Conservation (phyloP, 1,140 invertebrate genomes). For the Drosophila ananassae region DNA sequence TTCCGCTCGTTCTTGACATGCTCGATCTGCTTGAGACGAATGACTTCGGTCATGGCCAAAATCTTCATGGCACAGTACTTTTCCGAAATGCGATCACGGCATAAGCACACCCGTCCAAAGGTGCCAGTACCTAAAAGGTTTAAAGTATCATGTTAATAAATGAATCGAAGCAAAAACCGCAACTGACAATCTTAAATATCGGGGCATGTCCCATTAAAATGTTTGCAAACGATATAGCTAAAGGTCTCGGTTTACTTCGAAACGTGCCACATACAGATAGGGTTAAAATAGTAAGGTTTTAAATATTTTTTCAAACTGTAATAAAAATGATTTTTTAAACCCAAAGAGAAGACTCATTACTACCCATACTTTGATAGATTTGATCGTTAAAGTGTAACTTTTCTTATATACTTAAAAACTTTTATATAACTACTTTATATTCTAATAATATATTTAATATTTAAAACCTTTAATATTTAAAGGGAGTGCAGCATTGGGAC, state of each 20-base stretch:
- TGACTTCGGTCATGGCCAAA: conserved; percentile 95
- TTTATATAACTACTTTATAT: neutral
- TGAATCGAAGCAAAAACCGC: conserved; percentile 35
- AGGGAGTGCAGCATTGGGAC: neutral
- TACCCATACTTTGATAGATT: neutral
- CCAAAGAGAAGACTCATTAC: no score
- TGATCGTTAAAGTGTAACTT: neutral
- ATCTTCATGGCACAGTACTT: conserved; percentile 96
- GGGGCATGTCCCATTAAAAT: conserved; percentile 54
- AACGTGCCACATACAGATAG: conserved; percentile 2
- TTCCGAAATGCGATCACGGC: conserved; percentile 90
- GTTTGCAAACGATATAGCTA: conserved; percentile 58
- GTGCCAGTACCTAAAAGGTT: conserved; percentile 93
- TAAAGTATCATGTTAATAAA: conserved; percentile 32
- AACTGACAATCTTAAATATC: conserved; percentile 44
- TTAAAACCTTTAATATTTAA: neutral
- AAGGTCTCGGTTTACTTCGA: conserved; percentile 25
- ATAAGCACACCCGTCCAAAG: conserved; percentile 95
- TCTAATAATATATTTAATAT: neutral
- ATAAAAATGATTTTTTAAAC: no score
- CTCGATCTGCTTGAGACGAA: conserved; percentile 96
- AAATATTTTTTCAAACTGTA: no score
- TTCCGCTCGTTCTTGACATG: conserved; percentile 98
- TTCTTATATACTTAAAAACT: neutral
- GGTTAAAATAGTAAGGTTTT: neutral